A percentile compares a stretch with the other conserved stretches of the same genome.
These are phyloP conservation scores for Numida meleagris DNA, from an alignment of 2,113 vertebrate species.

Conservation along the genomic window DNA sequence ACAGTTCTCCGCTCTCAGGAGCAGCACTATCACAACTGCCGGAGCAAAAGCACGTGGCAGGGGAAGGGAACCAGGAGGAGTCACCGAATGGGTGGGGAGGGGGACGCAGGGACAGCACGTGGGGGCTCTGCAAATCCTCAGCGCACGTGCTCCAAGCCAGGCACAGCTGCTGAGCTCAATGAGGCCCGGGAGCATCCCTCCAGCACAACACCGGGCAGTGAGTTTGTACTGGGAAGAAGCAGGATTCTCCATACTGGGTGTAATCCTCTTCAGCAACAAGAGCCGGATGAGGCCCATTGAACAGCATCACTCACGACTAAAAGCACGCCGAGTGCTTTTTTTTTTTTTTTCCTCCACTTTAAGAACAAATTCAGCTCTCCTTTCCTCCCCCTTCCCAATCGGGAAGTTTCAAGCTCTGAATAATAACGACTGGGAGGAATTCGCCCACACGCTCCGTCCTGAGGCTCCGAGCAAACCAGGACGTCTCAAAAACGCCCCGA, in stretches of 20 bases:
- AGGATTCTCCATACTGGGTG: background rate
- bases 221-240: background rate
- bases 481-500: background rate
- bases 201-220: background rate
- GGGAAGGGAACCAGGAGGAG: background rate
- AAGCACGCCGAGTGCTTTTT: background rate
- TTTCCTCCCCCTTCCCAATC: background rate
- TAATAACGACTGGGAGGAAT: conserved; percentile 1
- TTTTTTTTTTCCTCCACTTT: background rate
- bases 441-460: background rate
- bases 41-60: background rate
- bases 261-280: background rate
- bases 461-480: background rate
- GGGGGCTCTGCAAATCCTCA: background rate
- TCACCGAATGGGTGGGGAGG: background rate
- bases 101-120: background rate
- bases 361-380: background rate
- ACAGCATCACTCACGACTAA: background rate
- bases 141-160: background rate
- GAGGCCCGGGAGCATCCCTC: background rate
- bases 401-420: conserved; percentile 2
- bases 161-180: background rate
- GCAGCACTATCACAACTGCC: background rate
- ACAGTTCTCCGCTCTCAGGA: background rate
- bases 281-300: conserved; percentile 17